Base-by-base conservation (phyloP, 2,888 invertebrate genomes). In the Hipparchia semele region DNA sequence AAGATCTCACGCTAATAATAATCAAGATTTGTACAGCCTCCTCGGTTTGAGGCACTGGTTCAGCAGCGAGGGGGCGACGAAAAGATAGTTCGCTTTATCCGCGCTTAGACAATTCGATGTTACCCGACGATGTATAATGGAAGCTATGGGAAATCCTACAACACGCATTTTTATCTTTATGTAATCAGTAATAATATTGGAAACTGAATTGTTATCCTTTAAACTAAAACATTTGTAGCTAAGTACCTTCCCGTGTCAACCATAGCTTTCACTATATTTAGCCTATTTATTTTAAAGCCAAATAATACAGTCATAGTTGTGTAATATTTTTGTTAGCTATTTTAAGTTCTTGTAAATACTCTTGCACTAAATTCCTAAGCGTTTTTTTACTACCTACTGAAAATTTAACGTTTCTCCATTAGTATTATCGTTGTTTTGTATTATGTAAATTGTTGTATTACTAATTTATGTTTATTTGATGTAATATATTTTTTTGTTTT, bases 291-390 rank as follows among this genome's bases (percentile, higher is more conserved):
- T 92, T 90, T 88, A 91, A 93, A 93, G 90, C 94, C 94, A 94
- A 94, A 94, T 92, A 94, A 89, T 92, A 93, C 90, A 94, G 93
- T 94, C 94, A 94, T 94, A 94, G 89, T 89, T 91, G 87, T 87
- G 86, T 86, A 87, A 87, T 75, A 78, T 73, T 86, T 91, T 90
- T 90, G 86, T 89, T 90, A 91, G 88, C 82, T 87, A 80, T 87
- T 87, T 89, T 91, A 91, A 88, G 90, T 91, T 91, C 82, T 84
- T 93, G 93, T 93, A 93, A 89, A 93, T 93, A 93, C 84, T 85
- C 84, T 80, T 79, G 77, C 80, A 77, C 74, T 78, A 82, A 81
- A 82, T 83, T 80, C 84, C 84, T 91, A 90, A 90, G 90, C 89
- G 90, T 90, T 84, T 86, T 23, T 89, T 86, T 71, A 78, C 87